Evolutionary conservation across 2,888 invertebrate species (phyloP).

Genomic region (Cacoxenus indagator): DNA sequence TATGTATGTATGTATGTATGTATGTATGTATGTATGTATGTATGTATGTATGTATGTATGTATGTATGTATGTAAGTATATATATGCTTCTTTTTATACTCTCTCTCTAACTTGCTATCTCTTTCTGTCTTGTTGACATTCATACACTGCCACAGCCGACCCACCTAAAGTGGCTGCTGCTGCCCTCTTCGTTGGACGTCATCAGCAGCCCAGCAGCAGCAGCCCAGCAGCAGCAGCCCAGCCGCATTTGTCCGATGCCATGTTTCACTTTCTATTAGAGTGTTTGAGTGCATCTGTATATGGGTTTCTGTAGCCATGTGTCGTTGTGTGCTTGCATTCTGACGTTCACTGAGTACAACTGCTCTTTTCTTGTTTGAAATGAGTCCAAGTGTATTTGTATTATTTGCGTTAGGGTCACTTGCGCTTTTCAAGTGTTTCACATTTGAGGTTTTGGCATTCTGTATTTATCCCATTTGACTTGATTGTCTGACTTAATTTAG

Average conservation of each 20-base stretch:
- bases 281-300: not conserved
- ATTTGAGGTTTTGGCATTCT: not conserved
- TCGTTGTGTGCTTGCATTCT: not conserved
- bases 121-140: no score
- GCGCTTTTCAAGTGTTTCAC: not conserved
- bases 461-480: not conserved
- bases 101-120: no score
- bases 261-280: not conserved
- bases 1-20: no score
- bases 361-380: constrained; percentile 16
- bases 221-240: not conserved
- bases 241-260: not conserved
- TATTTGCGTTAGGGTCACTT: not conserved
- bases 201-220: not conserved
- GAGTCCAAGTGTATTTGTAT: not conserved
- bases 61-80: no score
- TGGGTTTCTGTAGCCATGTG: not conserved
- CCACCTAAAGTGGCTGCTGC: not conserved
- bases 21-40: no score
- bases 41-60: no score
- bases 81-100: no score
- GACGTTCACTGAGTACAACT: not conserved
- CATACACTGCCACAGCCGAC: no score
- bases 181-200: not conserved
- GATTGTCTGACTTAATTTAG: constrained; percentile 12